Conservation (phyloP, 2,888 invertebrate genomes). For the Tachina lurida region DNA sequence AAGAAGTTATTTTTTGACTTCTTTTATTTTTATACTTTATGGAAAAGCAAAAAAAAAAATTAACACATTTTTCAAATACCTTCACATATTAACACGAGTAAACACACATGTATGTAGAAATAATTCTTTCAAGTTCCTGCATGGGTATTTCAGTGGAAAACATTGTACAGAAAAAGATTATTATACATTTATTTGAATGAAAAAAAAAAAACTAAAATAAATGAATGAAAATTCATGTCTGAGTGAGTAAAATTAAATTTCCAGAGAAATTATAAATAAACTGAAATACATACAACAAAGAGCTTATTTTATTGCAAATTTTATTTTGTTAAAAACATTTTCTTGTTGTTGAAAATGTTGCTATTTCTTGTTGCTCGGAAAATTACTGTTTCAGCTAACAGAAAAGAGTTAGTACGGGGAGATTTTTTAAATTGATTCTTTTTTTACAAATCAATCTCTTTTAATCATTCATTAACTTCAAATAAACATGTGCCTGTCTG, state of each 20-base stretch:
- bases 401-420: background rate
- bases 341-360: background rate
- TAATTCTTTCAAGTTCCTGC: background rate
- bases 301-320: background rate
- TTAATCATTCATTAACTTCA: background rate
- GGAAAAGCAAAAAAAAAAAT: too few species aligned
- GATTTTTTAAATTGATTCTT: background rate
- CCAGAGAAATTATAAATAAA: slow-evolving; percentile 45
- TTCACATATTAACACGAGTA: too few species aligned
- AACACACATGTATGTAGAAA: background rate
- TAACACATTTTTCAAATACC: too few species aligned
- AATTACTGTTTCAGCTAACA: background rate
- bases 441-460: background rate
- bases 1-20: too few species aligned
- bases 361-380: too few species aligned
- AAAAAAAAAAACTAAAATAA: background rate
- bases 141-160: background rate
- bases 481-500: background rate
- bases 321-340: background rate
- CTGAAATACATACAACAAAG: background rate
- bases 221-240: slow-evolving; percentile 1
- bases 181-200: background rate
- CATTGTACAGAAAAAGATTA: background rate
- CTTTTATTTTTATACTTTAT: too few species aligned
- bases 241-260: background rate